phyloP scores from a whole-genome alignment of 2,797 vertebrate genomes.

The Prionace glauca region DNA sequence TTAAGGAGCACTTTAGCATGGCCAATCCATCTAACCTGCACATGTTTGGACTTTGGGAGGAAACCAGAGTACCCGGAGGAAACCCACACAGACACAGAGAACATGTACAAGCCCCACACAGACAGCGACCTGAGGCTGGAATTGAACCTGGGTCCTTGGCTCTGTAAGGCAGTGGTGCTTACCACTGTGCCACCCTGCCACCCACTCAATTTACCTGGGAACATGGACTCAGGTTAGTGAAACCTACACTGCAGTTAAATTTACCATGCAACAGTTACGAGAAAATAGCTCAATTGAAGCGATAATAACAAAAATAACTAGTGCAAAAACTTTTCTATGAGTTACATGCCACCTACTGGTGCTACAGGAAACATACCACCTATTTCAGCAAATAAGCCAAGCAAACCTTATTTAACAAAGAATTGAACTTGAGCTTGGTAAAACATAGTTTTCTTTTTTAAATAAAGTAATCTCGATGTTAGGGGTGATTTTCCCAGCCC shows the following conservation, averaged over 20 bases:
- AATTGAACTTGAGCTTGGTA: background rate
- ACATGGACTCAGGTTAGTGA: background rate
- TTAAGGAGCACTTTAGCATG: too few species aligned
- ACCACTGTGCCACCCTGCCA: too few species aligned
- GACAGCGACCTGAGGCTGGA: too few species aligned
- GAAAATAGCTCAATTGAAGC: background rate
- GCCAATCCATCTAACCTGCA: too few species aligned
- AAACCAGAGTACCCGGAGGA: too few species aligned
- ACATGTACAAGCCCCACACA: too few species aligned
- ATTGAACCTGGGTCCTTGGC: too few species aligned
- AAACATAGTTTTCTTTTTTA: background rate
- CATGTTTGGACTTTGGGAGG: too few species aligned
- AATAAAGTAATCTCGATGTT: background rate
- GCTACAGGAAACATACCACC: background rate
- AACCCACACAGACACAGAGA: too few species aligned
- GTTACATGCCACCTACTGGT: background rate
- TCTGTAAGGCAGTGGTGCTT: too few species aligned
- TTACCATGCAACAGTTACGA: background rate
- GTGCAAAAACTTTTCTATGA: background rate
- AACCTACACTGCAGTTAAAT: background rate
- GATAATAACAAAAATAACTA: background rate
- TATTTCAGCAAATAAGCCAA: background rate
- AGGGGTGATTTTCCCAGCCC: too few species aligned
- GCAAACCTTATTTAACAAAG: background rate
- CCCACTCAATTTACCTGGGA: background rate